Percentiles rank a stretch among this genome's conserved stretches.
Conservation (phyloP, 2,888 invertebrate species). For the Cactoblastis cactorum region DNA sequence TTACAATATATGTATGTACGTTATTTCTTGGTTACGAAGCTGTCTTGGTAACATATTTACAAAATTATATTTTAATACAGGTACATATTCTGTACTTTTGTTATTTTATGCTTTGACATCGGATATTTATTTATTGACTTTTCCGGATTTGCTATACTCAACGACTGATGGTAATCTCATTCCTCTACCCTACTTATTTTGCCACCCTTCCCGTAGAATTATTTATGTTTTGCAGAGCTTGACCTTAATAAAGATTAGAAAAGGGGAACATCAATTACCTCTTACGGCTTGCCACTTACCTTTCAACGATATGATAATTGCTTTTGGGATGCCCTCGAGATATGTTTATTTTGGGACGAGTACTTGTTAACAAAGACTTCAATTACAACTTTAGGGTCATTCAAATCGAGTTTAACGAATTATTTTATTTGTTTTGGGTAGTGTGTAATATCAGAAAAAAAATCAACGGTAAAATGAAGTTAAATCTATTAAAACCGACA, state of each 20-base stretch:
- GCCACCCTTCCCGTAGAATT: conserved; percentile 28
- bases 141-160: conserved; percentile 9
- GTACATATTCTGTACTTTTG: not conserved
- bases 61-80: not conserved
- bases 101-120: not conserved
- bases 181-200: conserved; percentile 27
- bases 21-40: too few relatives aligned
- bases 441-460: not conserved
- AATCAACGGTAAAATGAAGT: not conserved
- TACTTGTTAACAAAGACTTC: not conserved
- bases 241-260: conserved; percentile 44
- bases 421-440: not conserved
- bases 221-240: conserved; percentile 34
- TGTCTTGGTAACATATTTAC: too few relatives aligned
- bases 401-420: not conserved
- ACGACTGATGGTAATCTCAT: conserved; percentile 17
- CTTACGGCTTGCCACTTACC: conserved; percentile 43
- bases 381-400: not conserved
- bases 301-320: conserved; percentile 48
- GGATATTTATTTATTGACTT: conserved; percentile 13
- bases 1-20: too few relatives aligned
- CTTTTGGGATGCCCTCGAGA: conserved; percentile 30
- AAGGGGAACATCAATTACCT: conserved; percentile 47
- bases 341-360: not conserved
- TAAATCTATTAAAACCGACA: conserved; percentile 1